Evolutionary conservation across 2,888 invertebrate genomes (phyloP), one percentile per base, ranked within the genome.

Genomic region (Agrenia bidenticulata): DNA sequence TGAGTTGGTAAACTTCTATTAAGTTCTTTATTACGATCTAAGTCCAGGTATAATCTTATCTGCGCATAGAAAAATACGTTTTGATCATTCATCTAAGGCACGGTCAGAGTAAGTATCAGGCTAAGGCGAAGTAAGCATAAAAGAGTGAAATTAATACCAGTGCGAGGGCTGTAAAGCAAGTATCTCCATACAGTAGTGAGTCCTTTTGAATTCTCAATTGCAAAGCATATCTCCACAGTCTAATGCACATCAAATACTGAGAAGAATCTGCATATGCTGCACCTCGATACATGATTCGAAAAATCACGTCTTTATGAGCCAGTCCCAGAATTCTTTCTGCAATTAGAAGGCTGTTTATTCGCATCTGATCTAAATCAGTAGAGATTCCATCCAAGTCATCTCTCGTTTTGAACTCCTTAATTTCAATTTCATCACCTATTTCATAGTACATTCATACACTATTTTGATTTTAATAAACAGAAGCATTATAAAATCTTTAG

Each of bases 261-360:
- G 82, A 78, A 32, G 82, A 81, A 76, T 84, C 84, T 1, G 83
- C 83, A 77, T 83, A 84, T 5, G 83, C 82, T 2, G 83, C 83
- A 49, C 63, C 61, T 75, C 88, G 82, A 80, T 85, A 88, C 85
- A 88, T 88, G 69, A 89, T 81, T 54, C 88, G 84, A 81, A 89
- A 93, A 65, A 93, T 85, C 64, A 91, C 90, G 80, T 95, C 94
- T 80, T 91, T 90, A 81, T 96, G 94, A 74, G 85, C 82, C 0
- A 87, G 84, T 0, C 94, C 94, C 24, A 96, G 84, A 77, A 95
- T 89, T 15, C 69, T 60, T 81, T 92, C 91, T 73, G 90, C 89
- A 74, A 95, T 91, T 39, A 96, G 82, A 75, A 96, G 82, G 78
- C 93, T 89, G 81, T 95, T 93, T 80, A 89, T 88, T 77, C 93